Percentiles rank a stretch among this genome's conserved stretches.
phyloP scores from a whole-genome alignment of 1,140 invertebrate genomes.

The Meloidogyne exigua region DNA sequence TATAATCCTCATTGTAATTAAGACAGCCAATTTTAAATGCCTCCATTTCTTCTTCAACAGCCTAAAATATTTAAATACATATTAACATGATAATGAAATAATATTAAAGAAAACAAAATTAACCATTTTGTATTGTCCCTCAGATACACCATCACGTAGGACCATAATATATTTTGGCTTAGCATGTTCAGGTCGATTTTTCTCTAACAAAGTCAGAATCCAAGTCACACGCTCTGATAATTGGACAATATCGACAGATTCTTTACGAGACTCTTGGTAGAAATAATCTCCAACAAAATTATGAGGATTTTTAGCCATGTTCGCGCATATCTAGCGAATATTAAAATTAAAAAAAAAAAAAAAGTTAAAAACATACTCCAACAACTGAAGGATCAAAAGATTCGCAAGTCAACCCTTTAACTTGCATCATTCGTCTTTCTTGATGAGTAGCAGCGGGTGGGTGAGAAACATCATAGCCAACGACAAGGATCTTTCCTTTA shows the following conservation, averaged over 20 bases:
- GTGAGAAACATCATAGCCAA: constrained; percentile 43
- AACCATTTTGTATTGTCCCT: constrained; percentile 43
- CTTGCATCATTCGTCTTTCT: constrained; percentile 39
- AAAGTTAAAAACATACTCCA: constrained; percentile 16
- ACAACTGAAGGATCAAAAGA: constrained; percentile 40
- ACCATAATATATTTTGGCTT: constrained; percentile 39
- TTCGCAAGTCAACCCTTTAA: constrained; percentile 30
- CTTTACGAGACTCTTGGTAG: constrained; percentile 37
- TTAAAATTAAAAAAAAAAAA: background rate
- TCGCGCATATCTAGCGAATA: constrained; percentile 28
- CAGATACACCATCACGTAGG: constrained; percentile 39
- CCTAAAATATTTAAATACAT: constrained; percentile 20
- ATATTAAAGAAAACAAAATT: background rate
- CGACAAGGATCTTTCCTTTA: constrained; percentile 32
- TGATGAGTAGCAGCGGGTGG: constrained; percentile 26
- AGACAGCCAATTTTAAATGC: constrained; percentile 37
- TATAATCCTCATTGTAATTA: constrained; percentile 31
- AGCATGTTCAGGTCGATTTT: constrained; percentile 32
- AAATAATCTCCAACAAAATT: constrained; percentile 45
- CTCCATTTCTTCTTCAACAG: constrained; percentile 37
- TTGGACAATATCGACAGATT: constrained; percentile 35
- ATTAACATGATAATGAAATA: too few relatives aligned
- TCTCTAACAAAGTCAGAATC: constrained; percentile 30
- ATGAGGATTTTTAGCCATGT: constrained; percentile 36
- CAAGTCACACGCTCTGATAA: constrained; percentile 14